A percentile compares a stretch with the other conserved stretches of the same genome.
These are phyloP conservation scores for Hybognathus amarus DNA, from an alignment of 2,797 vertebrate genomes.

Conservation along the genomic window DNA sequence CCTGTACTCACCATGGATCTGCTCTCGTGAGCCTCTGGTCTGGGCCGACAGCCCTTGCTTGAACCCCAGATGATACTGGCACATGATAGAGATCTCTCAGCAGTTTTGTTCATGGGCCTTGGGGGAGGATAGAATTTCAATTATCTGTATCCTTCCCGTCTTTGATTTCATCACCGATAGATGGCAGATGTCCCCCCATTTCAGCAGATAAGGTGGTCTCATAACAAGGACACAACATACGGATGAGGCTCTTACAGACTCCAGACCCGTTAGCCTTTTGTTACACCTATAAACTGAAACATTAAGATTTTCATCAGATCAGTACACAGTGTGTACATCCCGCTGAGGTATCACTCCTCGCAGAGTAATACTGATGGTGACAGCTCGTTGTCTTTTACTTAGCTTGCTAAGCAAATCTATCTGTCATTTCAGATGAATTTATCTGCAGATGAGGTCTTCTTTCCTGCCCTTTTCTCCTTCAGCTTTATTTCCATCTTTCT, in stretches of 20 bases:
- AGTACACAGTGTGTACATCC: constrained; percentile 12
- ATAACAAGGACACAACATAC: constrained; percentile 17
- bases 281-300: neutral
- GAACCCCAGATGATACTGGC: constrained; percentile 29
- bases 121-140: constrained; percentile 47
- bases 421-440: constrained; percentile 22
- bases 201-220: constrained; percentile 40
- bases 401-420: constrained; percentile 32
- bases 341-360: constrained; percentile 16
- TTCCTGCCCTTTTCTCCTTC: neutral
- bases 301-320: constrained; percentile 16
- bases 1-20: constrained; percentile 28
- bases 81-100: constrained; percentile 40
- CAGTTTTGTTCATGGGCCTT: constrained; percentile 42
- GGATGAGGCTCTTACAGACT: constrained; percentile 12
- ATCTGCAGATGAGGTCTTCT: neutral
- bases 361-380: neutral
- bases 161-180: constrained; percentile 50
- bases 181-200: constrained; percentile 24
- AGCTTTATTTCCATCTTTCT: neutral
- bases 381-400: constrained; percentile 28
- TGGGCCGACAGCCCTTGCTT: constrained; percentile 23
- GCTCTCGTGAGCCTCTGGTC: constrained; percentile 30
- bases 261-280: constrained; percentile 15
- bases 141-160: constrained; percentile 48